Conservation (phyloP, 2,888 invertebrate species). For the Coecobrya sp. region DNA sequence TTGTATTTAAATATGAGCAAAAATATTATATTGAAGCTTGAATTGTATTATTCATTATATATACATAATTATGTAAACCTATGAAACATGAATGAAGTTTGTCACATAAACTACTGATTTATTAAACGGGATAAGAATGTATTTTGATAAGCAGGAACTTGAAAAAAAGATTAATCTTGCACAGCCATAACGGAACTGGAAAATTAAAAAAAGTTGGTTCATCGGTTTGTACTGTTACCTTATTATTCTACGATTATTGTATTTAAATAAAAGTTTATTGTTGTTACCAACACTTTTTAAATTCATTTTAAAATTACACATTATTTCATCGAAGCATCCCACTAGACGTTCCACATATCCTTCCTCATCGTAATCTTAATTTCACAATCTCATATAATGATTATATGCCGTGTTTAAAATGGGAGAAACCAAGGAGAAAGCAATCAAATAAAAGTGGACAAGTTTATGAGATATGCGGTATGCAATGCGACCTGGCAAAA, state of each 20-base stretch:
- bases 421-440: too few species aligned
- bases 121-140: slow-evolving; percentile 71
- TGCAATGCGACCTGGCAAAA: too few species aligned
- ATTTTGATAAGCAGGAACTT: slow-evolving; percentile 79
- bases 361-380: too few species aligned
- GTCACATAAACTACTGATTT: slow-evolving; percentile 47
- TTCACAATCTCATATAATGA: too few species aligned
- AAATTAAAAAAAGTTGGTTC: slow-evolving; percentile 63
- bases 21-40: slow-evolving; percentile 25
- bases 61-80: too few species aligned
- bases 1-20: not conserved
- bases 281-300: slow-evolving; percentile 8
- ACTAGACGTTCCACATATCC: too few species aligned
- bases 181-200: slow-evolving; percentile 76
- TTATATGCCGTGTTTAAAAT: too few species aligned
- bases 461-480: too few species aligned
- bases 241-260: slow-evolving; percentile 50
- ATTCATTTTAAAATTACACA: not conserved
- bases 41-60: not conserved
- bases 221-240: slow-evolving; percentile 77
- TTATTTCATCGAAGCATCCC: too few species aligned
- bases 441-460: too few species aligned
- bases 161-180: slow-evolving; percentile 72
- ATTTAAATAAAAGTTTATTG: slow-evolving; percentile 44
- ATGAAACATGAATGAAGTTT: slow-evolving; percentile 44